Percentiles rank a stretch among this genome's conserved stretches.
Evolutionary conservation across 2,888 invertebrate genomes (phyloP).

Genomic region (Proisotoma minuta): DNA sequence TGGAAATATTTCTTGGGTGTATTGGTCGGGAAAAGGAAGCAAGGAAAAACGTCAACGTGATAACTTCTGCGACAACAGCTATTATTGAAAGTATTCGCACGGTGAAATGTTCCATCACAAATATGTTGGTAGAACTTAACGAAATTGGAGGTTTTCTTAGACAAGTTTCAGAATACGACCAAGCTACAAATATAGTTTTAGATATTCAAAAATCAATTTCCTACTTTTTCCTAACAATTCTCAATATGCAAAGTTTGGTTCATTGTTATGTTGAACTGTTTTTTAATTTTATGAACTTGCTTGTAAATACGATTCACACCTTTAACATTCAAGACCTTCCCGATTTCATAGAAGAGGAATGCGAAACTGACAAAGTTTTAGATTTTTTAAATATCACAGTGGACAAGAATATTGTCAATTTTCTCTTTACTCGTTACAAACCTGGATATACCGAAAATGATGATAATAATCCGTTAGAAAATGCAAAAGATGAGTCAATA

Average conservation of each 20-base stretch:
- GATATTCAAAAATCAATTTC: conserved; percentile 32
- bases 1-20: conserved; percentile 44
- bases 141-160: conserved; percentile 41
- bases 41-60: conserved; percentile 37
- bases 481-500: neutral
- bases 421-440: conserved; percentile 32
- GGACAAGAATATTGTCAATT: conserved; percentile 39
- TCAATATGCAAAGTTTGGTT: conserved; percentile 40
- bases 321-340: conserved; percentile 41
- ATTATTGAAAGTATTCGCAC: conserved; percentile 40
- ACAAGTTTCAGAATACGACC: conserved; percentile 28
- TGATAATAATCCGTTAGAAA: neutral
- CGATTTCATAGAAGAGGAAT: conserved; percentile 43
- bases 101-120: conserved; percentile 39
- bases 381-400: conserved; percentile 36
- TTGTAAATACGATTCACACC: conserved; percentile 44
- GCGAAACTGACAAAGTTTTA: conserved; percentile 41
- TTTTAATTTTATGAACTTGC: conserved; percentile 42
- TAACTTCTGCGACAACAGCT: conserved; percentile 32
- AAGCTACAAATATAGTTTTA: conserved; percentile 27
- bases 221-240: conserved; percentile 37
- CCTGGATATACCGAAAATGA: conserved; percentile 8
- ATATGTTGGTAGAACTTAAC: conserved; percentile 38
- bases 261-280: conserved; percentile 34
- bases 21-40: conserved; percentile 44